Evolutionary conservation across 2,113 vertebrate species (phyloP).

Genomic region (Aepyceros melampus): DNA sequence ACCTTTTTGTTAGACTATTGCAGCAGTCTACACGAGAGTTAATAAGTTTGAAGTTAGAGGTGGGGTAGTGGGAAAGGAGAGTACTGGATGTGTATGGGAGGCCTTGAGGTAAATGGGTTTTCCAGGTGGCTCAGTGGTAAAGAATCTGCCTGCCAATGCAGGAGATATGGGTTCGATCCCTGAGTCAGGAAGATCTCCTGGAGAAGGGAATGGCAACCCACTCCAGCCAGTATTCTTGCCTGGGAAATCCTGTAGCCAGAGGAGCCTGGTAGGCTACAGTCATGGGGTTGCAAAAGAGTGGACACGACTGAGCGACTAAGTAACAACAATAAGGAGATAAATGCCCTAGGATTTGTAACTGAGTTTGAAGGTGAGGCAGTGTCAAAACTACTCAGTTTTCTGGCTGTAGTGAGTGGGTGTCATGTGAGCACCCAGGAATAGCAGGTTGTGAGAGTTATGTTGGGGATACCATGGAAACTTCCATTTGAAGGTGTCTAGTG

Average conservation of each 20-base stretch:
- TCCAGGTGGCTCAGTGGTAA: background rate
- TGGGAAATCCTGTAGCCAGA: background rate
- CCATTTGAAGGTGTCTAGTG: background rate
- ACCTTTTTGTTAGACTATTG: background rate
- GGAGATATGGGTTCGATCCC: background rate
- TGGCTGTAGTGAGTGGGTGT: background rate
- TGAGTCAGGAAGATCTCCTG: background rate
- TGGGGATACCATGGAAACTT: background rate
- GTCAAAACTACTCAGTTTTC: background rate
- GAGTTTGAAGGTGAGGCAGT: background rate
- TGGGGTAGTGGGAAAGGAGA: background rate
- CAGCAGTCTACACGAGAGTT: background rate
- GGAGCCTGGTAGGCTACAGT: background rate
- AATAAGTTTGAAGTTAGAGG: background rate
- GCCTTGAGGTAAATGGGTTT: background rate
- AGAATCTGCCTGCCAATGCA: background rate
- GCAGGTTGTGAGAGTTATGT: background rate
- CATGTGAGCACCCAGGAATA: background rate
- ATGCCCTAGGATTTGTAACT: background rate
- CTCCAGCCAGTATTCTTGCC: background rate
- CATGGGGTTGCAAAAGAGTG: background rate
- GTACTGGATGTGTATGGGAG: background rate
- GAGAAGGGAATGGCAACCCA: background rate
- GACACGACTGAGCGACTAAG: background rate
- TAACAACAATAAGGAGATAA: background rate